Evolutionary conservation across 2,113 vertebrate species (phyloP), one percentile per base, ranked within the genome.

Genomic region (Taxidea taxus): DNA sequence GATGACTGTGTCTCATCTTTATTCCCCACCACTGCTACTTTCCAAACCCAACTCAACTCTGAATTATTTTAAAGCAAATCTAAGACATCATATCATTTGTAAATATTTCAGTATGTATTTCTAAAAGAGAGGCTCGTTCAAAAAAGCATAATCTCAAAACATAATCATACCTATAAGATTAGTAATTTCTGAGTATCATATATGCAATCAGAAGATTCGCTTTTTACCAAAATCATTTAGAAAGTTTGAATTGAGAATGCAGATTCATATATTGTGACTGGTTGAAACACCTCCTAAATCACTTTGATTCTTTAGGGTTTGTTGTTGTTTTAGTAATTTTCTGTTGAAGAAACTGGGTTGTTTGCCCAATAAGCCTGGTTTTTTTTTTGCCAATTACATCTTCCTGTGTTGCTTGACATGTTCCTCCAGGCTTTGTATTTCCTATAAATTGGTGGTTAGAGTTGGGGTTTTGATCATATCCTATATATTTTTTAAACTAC

Each of bases 171-270:
- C 49, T 96, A 80, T 18, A 70, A 44, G 64, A 92, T 23, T 70
- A 96, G 85, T 2, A 39, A 96, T 96, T 95, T 94, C 64, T 91
- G 37, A 85, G 47, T 86, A 90, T 42, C 21, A 78, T 70, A 47
- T 70, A 87, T 27, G 44, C 25, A 90, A 47, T 58, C 25, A 97
- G 13, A 90, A 78, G 27, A 87, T 84, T 58, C 47, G 80, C 3
- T 64, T 94, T 97, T 97, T 95, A 96, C 21, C 42, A 94, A 84
- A 78, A 91, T 56, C 75, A 77, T n/a, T 68, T 39, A 47, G 31
- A 84, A 90, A 68, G 44, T 90, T 27, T 96, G 77, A 88, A 89
- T 29, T 77, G 39, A 23, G 68, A 81, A 91, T 66, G 29, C 49
- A 95, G 44, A 87, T 66, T 66, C 21, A 83, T 49, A 54, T 78